Percentiles rank a stretch among this genome's conserved stretches.
phyloP scores from a whole-genome alignment of 2,113 vertebrate genomes.

The Blennius ocellaris region DNA sequence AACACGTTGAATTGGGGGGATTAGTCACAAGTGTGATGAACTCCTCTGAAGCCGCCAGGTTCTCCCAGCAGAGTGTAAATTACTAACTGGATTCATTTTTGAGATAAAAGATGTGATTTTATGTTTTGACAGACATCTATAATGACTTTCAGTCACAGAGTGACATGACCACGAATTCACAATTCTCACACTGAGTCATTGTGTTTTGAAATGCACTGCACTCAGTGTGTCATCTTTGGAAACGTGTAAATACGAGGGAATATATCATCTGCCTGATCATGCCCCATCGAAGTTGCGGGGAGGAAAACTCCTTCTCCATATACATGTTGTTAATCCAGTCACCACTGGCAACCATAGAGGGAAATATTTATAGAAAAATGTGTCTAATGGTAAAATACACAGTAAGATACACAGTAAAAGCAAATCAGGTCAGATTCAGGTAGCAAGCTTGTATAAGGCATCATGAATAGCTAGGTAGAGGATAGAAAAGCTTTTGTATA shows the following conservation, averaged over 20 bases:
- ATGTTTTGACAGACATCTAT: conserved; percentile 9
- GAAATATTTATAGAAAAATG: background rate
- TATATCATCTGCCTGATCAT: conserved; percentile 24
- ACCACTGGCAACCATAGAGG: no score
- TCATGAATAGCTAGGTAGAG: conserved; percentile 23
- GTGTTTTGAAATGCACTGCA: conserved; percentile 35
- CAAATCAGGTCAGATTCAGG: conserved; percentile 1
- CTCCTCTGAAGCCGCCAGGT: conserved; percentile 15
- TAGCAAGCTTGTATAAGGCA: conserved; percentile 5
- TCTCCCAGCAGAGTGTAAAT: background rate
- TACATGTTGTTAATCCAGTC: no score
- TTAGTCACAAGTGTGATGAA: conserved; percentile 20
- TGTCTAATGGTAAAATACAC: background rate
- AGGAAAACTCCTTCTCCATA: background rate
- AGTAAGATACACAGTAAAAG: conserved; percentile 1
- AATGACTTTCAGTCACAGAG: background rate
- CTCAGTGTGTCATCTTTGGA: conserved; percentile 37
- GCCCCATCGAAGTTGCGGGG: background rate
- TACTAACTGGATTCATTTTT: conserved; percentile 4
- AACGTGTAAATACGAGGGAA: conserved; percentile 34
- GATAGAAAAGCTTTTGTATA: conserved; percentile 1
- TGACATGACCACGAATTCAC: conserved; percentile 24
- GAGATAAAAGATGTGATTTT: background rate
- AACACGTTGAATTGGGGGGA: conserved; percentile 20
- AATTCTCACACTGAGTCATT: conserved; percentile 29